phyloP scores from a whole-genome alignment of 2,113 vertebrate species.

The Ancistrus triradiatus region DNA sequence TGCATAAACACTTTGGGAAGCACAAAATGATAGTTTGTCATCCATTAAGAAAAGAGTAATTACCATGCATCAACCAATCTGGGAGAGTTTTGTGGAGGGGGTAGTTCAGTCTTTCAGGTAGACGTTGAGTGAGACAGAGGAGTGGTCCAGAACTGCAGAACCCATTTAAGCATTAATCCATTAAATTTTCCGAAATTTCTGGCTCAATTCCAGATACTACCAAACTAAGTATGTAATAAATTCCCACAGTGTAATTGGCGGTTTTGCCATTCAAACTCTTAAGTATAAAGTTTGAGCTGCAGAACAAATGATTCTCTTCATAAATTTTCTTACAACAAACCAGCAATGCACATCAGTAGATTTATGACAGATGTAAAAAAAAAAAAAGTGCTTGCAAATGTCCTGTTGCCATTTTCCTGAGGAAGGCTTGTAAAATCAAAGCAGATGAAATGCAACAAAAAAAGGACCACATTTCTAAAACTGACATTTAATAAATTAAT shows the following conservation, averaged over 20 bases:
- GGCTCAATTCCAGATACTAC: no score
- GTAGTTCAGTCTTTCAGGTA: not conserved
- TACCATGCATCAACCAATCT: not conserved
- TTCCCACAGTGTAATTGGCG: no score
- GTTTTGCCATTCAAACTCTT: not conserved
- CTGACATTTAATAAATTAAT: constrained; percentile 98
- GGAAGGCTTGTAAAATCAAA: not conserved
- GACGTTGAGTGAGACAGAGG: not conserved
- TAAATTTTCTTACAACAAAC: not conserved
- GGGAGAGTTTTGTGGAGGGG: not conserved
- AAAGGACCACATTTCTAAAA: constrained; percentile 66
- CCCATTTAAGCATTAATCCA: no score
- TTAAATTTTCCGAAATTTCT: no score
- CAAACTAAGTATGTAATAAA: not conserved
- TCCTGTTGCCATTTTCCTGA: no score
- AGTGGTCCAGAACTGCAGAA: no score
- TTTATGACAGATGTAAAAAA: not conserved
- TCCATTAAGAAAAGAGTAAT: not conserved
- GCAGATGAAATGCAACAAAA: not conserved
- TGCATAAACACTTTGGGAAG: no score
- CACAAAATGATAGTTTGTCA: not conserved
- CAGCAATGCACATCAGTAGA: not conserved
- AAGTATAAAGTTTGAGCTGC: not conserved
- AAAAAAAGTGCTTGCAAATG: no score
- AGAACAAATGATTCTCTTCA: not conserved